Base-by-base conservation (phyloP, 2,113 vertebrate genomes). In the Chloropsis cyanopogon region DNA sequence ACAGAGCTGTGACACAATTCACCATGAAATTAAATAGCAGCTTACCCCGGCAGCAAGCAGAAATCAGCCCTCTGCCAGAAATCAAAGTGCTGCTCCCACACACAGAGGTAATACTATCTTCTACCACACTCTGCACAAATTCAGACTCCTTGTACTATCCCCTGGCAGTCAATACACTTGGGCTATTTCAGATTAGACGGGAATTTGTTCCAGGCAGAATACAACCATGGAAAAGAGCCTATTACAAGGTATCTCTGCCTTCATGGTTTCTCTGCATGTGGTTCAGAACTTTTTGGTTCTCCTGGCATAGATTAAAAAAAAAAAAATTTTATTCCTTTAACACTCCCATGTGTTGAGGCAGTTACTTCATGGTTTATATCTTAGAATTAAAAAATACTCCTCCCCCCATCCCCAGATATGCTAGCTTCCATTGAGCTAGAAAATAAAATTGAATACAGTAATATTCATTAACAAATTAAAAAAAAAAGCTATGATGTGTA, bases 1-100 rank as follows among this genome's bases (percentile, higher is more conserved):
- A 93, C 66, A 88, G 84, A 80, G 28, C 52, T 94, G 54, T 73
- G 90, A 93, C 90, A 95, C 66, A 83, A 77, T 90, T 92, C 91
- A 84, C 90, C 24, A 0, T 96, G 94, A 96, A 96, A 96, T 96
- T 95, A 93, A 96, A 93, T 69, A 90, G 71, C 53, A 52, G 71
- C 71, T 96, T 93, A 92, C 75, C 71, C 85, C 31, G 63, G 68
- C 37, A 88, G 90, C 91, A 56, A 93, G 64, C 29, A 94, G 71
- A 78, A 95, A 88, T 83, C 87, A 92, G 56, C 9, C 39, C 44
- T 96, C 52, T 86, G 64, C 71, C 85, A 94, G 94, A 70, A 90
- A 81, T 70, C 4, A 14, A 37, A 91, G 49, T 0, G 0, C 15
- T 88, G 88, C 50, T 89, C 71, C 37, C 39, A 14, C 52, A 21